Base-by-base conservation (phyloP, 2,797 vertebrate species). In the Pipistrellus kuhlii region DNA sequence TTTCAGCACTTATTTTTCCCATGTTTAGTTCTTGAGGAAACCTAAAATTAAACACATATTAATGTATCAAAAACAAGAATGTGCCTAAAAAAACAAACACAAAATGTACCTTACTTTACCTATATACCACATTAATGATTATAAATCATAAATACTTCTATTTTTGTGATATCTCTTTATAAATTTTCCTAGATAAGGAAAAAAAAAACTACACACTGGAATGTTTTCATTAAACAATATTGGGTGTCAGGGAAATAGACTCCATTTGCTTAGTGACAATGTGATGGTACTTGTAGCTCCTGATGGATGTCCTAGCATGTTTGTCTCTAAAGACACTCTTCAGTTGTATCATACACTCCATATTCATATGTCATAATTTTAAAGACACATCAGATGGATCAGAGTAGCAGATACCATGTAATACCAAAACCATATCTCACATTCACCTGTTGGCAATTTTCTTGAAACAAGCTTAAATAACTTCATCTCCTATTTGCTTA, bases 1-100 rank as follows among this genome's bases (percentile, higher is more conserved):
- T 99, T 97, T 99, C 99, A 2, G 99, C 98, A 69, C 99, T 99
- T 97, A 99, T 97, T 97, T 98, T 99, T 41, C 99, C 99, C 98
- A 98, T 99, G 97, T 98, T 99, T 98, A 99, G 98, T 97, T 99
- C 99, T 96, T 99, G 99, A 84, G 99, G 99, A 97, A 99, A 99
- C 98, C 99, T 99, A 98, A 95, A 97, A 97, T 48, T 83, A 97
- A 98, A 85, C 62, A 94, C 44, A 97, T 32, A 86, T 97, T 86
- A 98, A 78, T 75, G 59, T 18, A 96, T 57, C 73, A 57, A 64
- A 93, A 91, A 96, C 59, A 94, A 69, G 15, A 96, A 83, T n/a
- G 8, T 46, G 3, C 8, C 48, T 72, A 20, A 48, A 71, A 76
- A 71, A 11, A 4, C 38, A 44, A 44, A 44, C 6, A 84, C 32